Evolutionary conservation across 2,888 invertebrate genomes (phyloP), one percentile per base, ranked within the genome.

Genomic region (Xestia c-nigrum): DNA sequence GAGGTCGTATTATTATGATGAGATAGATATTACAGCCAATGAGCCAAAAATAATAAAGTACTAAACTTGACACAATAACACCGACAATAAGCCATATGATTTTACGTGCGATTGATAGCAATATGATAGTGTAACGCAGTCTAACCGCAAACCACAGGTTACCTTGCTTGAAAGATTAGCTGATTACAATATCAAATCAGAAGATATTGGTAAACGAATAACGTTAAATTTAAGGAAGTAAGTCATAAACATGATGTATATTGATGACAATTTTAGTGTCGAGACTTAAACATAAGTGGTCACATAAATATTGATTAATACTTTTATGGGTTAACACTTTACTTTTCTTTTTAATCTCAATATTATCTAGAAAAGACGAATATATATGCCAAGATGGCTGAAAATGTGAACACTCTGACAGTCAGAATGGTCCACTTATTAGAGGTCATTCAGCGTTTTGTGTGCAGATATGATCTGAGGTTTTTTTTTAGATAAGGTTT

Each of bases 121-220:
- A 78, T 21, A 19, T n/a, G 80, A 78, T 78, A 78, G n/a, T 14
- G 50, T 78, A 78, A 21, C 7, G 43, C n/a, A 24, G 43, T n/a
- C 24, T 43, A 7, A 78, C 78, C 78, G 43, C 78, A 78, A 59
- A 79, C 65, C 80, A 38, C 80, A 46, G 6, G 24, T 50, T 72
- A 73, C 50, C 14, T 78, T 72, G 65, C 73, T 73, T 66, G 65
- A 73, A 5, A 52, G 21, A 79, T 72, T 38, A 79, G 21, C 14
- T 16, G 72, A 72, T 73, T 72, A 21, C 46, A 24, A 46, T 59
- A 66, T 40, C 61, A n/a, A 21, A 24, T n/a, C 14, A 10, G 24
- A 19, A 9, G 12, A 50, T 76, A 66, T 31, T 47, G 24, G 10
- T 65, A n/a, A 47, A 47, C 38, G 12, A 38, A 12, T 66, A 65